Conservation (phyloP, 2,113 vertebrate genomes). For the Oryzias woworae region DNA sequence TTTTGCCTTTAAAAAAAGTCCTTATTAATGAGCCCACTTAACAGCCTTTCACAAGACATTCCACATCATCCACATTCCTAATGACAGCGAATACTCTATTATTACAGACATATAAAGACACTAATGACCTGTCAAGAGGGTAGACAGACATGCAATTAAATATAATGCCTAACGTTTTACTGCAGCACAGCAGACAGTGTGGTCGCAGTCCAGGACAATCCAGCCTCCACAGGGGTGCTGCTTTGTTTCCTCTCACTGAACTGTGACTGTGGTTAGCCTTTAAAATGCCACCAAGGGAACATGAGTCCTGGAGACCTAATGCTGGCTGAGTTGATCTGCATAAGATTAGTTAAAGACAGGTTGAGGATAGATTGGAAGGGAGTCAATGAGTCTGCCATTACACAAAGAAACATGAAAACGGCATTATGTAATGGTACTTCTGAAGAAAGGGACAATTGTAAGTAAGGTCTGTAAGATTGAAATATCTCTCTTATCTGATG, state of each 20-base stretch:
- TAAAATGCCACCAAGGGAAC: slow-evolving; percentile 43
- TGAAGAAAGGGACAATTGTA: too few species aligned
- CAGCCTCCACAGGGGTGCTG: slow-evolving; percentile 45
- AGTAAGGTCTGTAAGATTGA: neutral
- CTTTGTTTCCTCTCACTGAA: slow-evolving; percentile 56
- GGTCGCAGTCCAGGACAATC: slow-evolving; percentile 35
- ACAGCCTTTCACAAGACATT: slow-evolving; percentile 54
- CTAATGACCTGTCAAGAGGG: slow-evolving; percentile 64
- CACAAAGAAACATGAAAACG: neutral
- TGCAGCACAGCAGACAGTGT: slow-evolving; percentile 56
- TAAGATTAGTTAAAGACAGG: slow-evolving; percentile 9
- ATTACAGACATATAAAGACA: slow-evolving; percentile 65
- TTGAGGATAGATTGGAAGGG: neutral
- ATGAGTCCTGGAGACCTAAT: slow-evolving; percentile 16
- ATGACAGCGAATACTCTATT: slow-evolving; percentile 69
- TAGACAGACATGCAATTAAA: slow-evolving; percentile 69
- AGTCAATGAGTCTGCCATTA: neutral
- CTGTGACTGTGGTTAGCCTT: slow-evolving; percentile 43
- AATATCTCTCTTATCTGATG: neutral
- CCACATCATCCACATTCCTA: slow-evolving; percentile 61
- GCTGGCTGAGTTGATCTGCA: slow-evolving; percentile 14
- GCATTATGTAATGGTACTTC: neutral
- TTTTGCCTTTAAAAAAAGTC: slow-evolving; percentile 32
- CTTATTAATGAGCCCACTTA: slow-evolving; percentile 38
- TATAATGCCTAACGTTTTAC: slow-evolving; percentile 57